phyloP scores from a whole-genome alignment of 2,888 invertebrate genomes.

The Yponomeuta malinellus region DNA sequence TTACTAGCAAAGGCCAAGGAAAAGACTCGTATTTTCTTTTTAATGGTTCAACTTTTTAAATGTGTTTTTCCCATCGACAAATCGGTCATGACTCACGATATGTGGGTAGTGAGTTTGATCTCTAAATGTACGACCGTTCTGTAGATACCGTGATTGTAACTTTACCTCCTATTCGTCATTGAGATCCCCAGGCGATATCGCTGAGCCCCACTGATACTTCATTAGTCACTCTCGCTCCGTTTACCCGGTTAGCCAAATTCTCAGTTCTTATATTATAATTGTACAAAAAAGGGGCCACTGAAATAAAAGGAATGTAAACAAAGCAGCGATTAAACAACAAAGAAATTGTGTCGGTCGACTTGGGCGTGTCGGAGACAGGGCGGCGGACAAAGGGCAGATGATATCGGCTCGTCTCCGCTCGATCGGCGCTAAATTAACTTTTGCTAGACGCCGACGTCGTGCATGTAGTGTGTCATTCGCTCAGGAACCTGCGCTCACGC shows the following conservation, averaged over 20 bases:
- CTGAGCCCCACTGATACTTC: not conserved
- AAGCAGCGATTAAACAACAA: conserved; percentile 21
- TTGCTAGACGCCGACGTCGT: conserved; percentile 23
- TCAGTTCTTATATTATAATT: not conserved
- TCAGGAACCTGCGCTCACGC: not conserved
- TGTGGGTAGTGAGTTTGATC: not conserved
- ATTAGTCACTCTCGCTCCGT: not conserved
- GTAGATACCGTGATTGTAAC: conserved; percentile 2
- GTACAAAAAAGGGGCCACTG: not conserved
- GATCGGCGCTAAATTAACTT: conserved; percentile 36
- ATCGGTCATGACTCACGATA: conserved; percentile 1
- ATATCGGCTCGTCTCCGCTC: conserved; percentile 22
- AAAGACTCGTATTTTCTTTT: not conserved
- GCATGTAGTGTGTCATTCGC: conserved; percentile 11
- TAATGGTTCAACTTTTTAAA: conserved; percentile 13
- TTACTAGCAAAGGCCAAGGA: not conserved
- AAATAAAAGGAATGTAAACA: conserved; percentile 12
- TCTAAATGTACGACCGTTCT: not conserved
- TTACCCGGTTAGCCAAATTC: not conserved
- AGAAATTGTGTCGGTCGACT: conserved; percentile 19
- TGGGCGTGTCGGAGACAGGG: conserved; percentile 17
- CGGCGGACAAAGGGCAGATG: conserved; percentile 31
- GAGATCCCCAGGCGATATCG: not conserved
- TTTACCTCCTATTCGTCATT: not conserved
- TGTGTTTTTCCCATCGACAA: conserved; percentile 6